A percentile compares a stretch with the other conserved stretches of the same genome.
phyloP scores from a whole-genome alignment of 1,140 invertebrate species.

The Macrocentrus cingulum region DNA sequence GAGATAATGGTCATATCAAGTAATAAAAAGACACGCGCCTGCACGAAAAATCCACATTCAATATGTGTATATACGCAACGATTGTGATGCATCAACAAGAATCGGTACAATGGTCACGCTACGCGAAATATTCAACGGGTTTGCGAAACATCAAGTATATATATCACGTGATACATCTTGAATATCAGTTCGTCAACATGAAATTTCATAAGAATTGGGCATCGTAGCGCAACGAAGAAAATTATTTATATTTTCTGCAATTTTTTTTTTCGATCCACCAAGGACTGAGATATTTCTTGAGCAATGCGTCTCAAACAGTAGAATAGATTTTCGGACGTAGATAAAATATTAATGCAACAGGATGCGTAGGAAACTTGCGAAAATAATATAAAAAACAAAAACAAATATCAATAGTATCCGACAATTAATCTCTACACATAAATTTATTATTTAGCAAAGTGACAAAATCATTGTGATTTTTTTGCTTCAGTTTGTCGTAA shows the following conservation, averaged over 20 bases:
- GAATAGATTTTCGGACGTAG: neutral
- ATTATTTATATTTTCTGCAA: too few relatives aligned
- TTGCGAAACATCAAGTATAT: neutral
- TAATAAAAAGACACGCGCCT: neutral
- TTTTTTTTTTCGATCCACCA: neutral
- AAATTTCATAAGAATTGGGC: neutral
- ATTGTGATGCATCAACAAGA: neutral
- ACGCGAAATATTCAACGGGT: neutral
- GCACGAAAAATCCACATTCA: too few relatives aligned
- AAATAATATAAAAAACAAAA: neutral
- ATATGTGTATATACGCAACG: too few relatives aligned
- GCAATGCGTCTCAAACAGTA: neutral
- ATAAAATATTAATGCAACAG: neutral
- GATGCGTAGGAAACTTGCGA: slow-evolving; percentile 3
- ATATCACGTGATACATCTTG: neutral
- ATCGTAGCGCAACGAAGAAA: neutral
- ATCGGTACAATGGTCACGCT: neutral
- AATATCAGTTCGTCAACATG: neutral
- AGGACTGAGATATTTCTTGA: neutral
- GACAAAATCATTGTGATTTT: too few relatives aligned
- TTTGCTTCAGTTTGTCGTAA: too few relatives aligned
- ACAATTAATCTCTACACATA: neutral
- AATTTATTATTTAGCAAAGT: neutral
- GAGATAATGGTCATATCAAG: neutral
- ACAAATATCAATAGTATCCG: neutral